These are phyloP conservation scores for Papilio elwesi DNA, from an alignment of 2,888 invertebrate species.

Conservation along the genomic window DNA sequence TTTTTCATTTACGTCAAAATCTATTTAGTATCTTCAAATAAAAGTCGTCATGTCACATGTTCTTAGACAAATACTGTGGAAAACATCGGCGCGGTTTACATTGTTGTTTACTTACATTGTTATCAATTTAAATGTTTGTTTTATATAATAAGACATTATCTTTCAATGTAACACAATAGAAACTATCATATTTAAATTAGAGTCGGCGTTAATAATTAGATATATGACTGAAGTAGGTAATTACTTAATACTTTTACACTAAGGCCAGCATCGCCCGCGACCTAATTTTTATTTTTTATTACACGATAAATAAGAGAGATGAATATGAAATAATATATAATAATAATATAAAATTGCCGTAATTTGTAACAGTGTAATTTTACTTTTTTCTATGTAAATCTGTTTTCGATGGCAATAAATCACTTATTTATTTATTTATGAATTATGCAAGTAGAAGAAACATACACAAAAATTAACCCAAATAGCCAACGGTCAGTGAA, in stretches of 20 bases:
- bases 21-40: not conserved
- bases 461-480: too few relatives aligned
- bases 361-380: too few relatives aligned
- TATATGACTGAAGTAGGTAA: not conserved
- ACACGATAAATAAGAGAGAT: not conserved
- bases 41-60: conserved; percentile 29
- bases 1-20: not conserved
- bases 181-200: conserved; percentile 8
- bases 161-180: conserved; percentile 13
- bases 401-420: too few relatives aligned
- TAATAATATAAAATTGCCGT: too few relatives aligned
- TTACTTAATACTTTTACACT: not conserved
- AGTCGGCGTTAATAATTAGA: not conserved
- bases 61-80: conserved; percentile 29
- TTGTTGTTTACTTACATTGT: conserved; percentile 18
- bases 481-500: too few relatives aligned
- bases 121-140: conserved; percentile 37
- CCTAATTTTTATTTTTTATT: not conserved
- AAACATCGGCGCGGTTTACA: conserved; percentile 10
- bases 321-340: not conserved
- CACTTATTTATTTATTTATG: too few relatives aligned
- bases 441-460: too few relatives aligned
- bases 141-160: conserved; percentile 33
- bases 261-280: not conserved
- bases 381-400: too few relatives aligned